Evolutionary conservation across 1,140 invertebrate genomes (phyloP).

Genomic region (Procambarus virginalis): DNA sequence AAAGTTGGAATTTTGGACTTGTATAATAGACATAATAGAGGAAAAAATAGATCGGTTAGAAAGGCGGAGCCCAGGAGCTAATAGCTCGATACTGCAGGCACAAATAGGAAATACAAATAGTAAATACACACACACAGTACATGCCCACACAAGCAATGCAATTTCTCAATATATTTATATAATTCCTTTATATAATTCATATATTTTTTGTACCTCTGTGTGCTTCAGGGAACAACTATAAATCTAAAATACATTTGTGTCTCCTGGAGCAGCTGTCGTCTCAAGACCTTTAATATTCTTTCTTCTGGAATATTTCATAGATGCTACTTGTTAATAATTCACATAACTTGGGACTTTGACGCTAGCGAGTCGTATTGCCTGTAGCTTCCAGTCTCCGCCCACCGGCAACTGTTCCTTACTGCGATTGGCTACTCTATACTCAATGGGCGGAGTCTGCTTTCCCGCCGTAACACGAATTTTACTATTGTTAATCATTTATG

Average conservation of each 20-base stretch:
- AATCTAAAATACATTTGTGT: not conserved
- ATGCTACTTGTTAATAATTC: not conserved
- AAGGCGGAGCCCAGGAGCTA: too few relatives aligned
- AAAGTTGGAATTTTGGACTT: too few relatives aligned
- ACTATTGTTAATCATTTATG: not conserved
- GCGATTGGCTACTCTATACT: not conserved
- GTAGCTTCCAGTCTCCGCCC: not conserved
- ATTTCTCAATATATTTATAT: too few relatives aligned
- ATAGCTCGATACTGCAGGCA: too few relatives aligned
- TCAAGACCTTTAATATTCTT: slow-evolving; percentile 14
- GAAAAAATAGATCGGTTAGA: too few relatives aligned
- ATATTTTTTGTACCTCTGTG: too few relatives aligned
- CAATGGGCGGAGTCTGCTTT: not conserved
- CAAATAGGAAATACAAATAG: too few relatives aligned
- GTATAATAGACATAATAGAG: too few relatives aligned
- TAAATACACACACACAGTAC: too few relatives aligned
- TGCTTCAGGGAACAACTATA: too few relatives aligned
- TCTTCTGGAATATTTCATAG: slow-evolving; percentile 28
- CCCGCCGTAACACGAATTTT: not conserved
- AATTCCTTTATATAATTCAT: too few relatives aligned
- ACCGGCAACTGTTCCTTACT: not conserved
- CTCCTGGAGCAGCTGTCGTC: slow-evolving; percentile 10
- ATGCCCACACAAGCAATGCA: too few relatives aligned
- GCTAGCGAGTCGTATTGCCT: not conserved
- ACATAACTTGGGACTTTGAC: not conserved